Conservation (phyloP, 1,140 invertebrate genomes). For the Mesaphorura yosii region DNA sequence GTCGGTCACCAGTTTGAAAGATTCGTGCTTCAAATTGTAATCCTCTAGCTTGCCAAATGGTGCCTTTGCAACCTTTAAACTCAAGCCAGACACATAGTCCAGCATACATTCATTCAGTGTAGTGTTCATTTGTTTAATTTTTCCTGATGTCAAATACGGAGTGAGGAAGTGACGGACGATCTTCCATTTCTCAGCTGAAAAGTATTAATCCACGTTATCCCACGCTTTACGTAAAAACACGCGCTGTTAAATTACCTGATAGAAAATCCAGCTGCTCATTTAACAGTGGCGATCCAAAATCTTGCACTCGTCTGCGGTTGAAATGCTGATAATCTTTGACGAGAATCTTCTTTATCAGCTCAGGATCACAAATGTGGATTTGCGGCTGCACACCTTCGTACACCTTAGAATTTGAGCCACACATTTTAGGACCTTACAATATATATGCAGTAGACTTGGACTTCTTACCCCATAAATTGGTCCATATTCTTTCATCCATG, state of each 20-base stretch:
- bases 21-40: too few species aligned
- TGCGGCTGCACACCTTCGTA: slow-evolving; percentile 8
- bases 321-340: slow-evolving; percentile 20
- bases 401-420: too few species aligned
- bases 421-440: too few species aligned
- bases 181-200: slow-evolving; percentile 20
- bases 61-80: too few species aligned
- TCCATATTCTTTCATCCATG: slow-evolving; percentile 22
- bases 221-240: neutral
- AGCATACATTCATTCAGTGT: too few species aligned
- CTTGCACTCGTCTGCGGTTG: neutral
- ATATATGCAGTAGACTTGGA: too few species aligned
- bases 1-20: slow-evolving; percentile 10
- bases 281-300: slow-evolving; percentile 9
- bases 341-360: slow-evolving; percentile 13
- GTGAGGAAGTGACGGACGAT: too few species aligned
- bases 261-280: slow-evolving; percentile 16
- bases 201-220: too few species aligned
- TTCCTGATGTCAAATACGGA: too few species aligned
- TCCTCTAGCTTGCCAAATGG: too few species aligned
- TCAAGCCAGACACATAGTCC: too few species aligned
- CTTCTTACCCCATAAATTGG: slow-evolving; percentile 20
- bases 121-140: too few species aligned
- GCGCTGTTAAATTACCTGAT: slow-evolving; percentile 2
- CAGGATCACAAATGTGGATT: slow-evolving; percentile 12